Conservation (phyloP, 1,140 invertebrate species). For the Cydia amplana region DNA sequence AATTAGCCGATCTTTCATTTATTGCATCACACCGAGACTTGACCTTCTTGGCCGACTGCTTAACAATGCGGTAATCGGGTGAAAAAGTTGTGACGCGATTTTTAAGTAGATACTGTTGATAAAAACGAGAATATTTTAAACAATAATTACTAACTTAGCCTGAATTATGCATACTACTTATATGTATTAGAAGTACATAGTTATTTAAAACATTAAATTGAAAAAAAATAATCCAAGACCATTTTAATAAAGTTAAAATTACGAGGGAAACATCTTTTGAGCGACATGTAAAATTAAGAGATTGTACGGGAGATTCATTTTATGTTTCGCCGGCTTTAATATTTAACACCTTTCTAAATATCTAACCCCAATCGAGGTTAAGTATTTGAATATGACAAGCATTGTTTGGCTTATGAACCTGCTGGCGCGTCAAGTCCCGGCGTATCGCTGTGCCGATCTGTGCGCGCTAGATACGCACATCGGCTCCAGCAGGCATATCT, state of each 20-base stretch:
- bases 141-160: too few species aligned
- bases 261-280: neutral
- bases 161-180: too few species aligned
- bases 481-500: constrained; percentile 7
- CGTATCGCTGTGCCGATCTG: constrained; percentile 24
- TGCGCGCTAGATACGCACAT: constrained; percentile 18
- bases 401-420: constrained; percentile 20
- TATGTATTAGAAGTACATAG: too few species aligned
- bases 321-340: neutral
- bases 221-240: too few species aligned
- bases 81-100: too few species aligned
- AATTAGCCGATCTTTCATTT: too few species aligned
- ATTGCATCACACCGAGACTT: too few species aligned
- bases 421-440: constrained; percentile 13
- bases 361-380: neutral
- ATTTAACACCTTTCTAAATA: constrained; percentile 8
- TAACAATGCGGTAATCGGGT: too few species aligned
- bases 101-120: too few species aligned
- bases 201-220: too few species aligned
- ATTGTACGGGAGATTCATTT: neutral
- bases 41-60: too few species aligned
- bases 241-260: neutral
- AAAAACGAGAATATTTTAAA: neutral
- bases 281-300: neutral
- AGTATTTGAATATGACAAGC: constrained; percentile 11